Evolutionary conservation across 1,140 invertebrate genomes (phyloP).

Genomic region (Zaprionus gabonicus): DNA sequence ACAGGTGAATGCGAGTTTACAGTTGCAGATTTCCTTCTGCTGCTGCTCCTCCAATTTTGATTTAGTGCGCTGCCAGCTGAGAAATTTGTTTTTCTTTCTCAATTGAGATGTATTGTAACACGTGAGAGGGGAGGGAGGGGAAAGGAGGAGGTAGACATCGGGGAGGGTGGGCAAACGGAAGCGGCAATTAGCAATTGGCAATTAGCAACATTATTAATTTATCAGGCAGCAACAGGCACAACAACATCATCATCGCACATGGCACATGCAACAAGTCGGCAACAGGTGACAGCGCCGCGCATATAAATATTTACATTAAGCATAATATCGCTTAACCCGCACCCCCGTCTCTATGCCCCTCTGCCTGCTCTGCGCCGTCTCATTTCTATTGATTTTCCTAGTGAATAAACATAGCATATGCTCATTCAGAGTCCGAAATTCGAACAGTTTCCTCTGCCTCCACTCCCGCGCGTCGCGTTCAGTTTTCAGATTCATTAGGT

Average conservation of each 20-base stretch:
- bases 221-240: slow-evolving; percentile 9
- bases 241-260: slow-evolving; percentile 9
- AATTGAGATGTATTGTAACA: slow-evolving; percentile 56
- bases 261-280: slow-evolving; percentile 38
- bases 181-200: slow-evolving; percentile 40
- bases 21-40: neutral
- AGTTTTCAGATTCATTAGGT: slow-evolving; percentile 16
- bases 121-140: neutral
- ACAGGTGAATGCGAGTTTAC: slow-evolving; percentile 55
- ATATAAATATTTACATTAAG: slow-evolving; percentile 48
- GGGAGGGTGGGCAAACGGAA: slow-evolving; percentile 11
- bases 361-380: neutral
- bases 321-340: slow-evolving; percentile 21
- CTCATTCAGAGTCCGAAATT: slow-evolving; percentile 28
- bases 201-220: slow-evolving; percentile 54
- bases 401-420: slow-evolving; percentile 48
- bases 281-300: slow-evolving; percentile 15
- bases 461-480: neutral
- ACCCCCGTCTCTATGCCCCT: neutral
- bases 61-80: neutral
- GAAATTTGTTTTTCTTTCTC: slow-evolving; percentile 44
- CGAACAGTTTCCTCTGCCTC: neutral
- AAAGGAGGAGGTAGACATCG: neutral
- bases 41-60: neutral
- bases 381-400: slow-evolving; percentile 60